These are phyloP conservation scores for Isurus oxyrinchus DNA, from an alignment of 2,113 vertebrate species.

Conservation along the genomic window DNA sequence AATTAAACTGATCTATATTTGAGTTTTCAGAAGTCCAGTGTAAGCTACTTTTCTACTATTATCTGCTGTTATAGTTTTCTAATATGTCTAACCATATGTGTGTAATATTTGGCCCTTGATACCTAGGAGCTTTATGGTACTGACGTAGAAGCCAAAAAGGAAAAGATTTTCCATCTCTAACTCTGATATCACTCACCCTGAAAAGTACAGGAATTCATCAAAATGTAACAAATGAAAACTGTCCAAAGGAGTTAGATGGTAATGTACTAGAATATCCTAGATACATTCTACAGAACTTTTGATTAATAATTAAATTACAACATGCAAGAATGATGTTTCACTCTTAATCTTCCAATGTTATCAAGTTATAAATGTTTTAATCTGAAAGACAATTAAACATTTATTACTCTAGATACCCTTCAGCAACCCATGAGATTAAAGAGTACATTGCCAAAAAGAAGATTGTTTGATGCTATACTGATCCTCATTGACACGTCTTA, in stretches of 20 bases:
- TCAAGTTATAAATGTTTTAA: slow-evolving; percentile 31
- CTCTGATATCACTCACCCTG: not conserved
- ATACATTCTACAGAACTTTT: not conserved
- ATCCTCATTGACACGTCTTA: not conserved
- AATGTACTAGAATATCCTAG: not conserved
- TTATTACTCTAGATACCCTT: slow-evolving; percentile 19
- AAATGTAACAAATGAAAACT: slow-evolving; percentile 17
- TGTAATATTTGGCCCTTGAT: not conserved
- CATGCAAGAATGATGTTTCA: not conserved
- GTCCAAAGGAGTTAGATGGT: not conserved
- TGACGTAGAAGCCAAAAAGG: not conserved
- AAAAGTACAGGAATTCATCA: not conserved
- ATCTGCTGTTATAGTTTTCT: not conserved
- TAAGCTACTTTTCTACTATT: not conserved
- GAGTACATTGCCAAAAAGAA: not conserved
- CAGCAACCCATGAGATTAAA: not conserved
- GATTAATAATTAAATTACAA: slow-evolving; percentile 28
- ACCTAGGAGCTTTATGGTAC: not conserved
- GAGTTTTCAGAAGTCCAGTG: not conserved
- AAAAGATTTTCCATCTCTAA: not conserved
- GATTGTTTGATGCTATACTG: not conserved
- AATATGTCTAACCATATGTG: not conserved
- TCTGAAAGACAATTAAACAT: slow-evolving; percentile 34
- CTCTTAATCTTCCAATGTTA: slow-evolving; percentile 20
- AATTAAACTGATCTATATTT: not conserved